These are phyloP conservation scores for Metopolophium dirhodum DNA, from an alignment of 1,140 invertebrate genomes.

Conservation along the genomic window DNA sequence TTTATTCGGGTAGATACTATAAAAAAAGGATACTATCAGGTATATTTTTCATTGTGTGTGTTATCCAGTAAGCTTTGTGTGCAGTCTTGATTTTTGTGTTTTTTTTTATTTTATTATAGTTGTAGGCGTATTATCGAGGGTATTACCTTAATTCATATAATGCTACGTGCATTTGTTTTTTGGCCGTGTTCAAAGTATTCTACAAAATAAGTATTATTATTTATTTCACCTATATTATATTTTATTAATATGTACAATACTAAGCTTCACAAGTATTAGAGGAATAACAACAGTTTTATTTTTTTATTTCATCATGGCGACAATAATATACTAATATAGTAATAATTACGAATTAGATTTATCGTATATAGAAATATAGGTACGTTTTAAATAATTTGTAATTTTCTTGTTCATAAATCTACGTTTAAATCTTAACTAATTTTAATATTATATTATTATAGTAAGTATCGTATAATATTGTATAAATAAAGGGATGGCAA, in stretches of 20 bases:
- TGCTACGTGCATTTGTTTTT: not conserved
- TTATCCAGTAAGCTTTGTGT: not conserved
- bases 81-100: not conserved
- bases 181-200: not conserved
- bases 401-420: no score
- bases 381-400: no score
- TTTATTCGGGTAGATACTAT: not conserved
- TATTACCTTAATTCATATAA: no score
- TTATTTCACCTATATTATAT: not conserved
- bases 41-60: not conserved
- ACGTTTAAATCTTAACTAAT: no score
- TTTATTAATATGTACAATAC: not conserved
- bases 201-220: not conserved
- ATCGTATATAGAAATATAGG: no score
- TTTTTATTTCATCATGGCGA: not conserved
- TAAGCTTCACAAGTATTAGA: not conserved
- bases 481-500: no score
- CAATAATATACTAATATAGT: no score
- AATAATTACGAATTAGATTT: no score
- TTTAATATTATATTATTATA: no score
- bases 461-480: no score
- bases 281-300: not conserved
- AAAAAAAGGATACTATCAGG: not conserved
- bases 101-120: not conserved
- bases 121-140: not conserved